These are phyloP conservation scores for Syrista parreyssii DNA, from an alignment of 2,888 invertebrate species.

Conservation along the genomic window DNA sequence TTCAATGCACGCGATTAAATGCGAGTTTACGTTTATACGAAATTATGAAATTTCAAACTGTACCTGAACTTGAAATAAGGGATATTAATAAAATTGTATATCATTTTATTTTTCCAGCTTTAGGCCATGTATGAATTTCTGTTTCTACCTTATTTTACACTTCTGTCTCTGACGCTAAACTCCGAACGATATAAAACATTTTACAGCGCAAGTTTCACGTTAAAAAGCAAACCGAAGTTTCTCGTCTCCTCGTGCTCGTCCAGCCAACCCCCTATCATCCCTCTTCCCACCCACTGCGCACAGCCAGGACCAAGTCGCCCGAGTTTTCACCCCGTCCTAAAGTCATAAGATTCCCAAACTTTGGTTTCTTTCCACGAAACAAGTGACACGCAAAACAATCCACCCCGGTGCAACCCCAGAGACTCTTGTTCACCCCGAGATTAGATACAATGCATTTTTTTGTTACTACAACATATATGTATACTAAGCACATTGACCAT, in stretches of 20 bases:
- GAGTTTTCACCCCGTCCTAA: constrained; percentile 21
- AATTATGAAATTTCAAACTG: background rate
- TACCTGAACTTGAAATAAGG: background rate
- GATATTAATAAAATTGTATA: background rate
- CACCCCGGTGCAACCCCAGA: too few relatives aligned
- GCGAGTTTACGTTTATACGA: background rate
- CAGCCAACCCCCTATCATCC: background rate
- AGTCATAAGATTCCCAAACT: constrained; percentile 19
- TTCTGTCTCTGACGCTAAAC: background rate
- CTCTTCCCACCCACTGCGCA: background rate
- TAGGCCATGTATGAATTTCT: background rate
- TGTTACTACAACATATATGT: too few relatives aligned
- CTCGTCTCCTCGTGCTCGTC: constrained; percentile 1
- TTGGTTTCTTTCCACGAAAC: background rate
- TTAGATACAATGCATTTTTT: too few relatives aligned
- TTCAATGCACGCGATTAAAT: background rate
- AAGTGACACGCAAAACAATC: too few relatives aligned
- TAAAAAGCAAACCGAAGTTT: constrained; percentile 14
- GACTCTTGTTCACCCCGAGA: too few relatives aligned
- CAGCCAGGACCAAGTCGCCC: constrained; percentile 15
- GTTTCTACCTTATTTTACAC: background rate
- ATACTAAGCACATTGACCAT: too few relatives aligned
- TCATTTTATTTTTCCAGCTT: background rate
- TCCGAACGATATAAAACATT: constrained; percentile 14
- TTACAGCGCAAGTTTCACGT: constrained; percentile 18